Conservation (phyloP, 2,113 vertebrate genomes). For the Leptocoma aspasia region DNA sequence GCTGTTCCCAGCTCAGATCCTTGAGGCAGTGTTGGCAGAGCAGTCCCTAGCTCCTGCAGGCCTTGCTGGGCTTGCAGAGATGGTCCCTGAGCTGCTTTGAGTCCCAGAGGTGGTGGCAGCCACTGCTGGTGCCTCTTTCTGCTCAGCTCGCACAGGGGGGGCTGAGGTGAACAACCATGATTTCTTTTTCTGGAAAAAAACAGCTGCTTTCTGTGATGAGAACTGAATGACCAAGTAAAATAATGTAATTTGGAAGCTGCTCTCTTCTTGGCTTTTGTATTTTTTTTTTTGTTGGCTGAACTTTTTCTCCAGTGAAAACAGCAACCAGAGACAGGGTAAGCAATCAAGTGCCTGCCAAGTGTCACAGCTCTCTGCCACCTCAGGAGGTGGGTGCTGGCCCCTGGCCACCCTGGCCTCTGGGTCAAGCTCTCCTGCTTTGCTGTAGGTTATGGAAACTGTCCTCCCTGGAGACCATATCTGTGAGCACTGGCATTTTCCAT, state of each 20-base stretch:
- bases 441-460: slow-evolving; percentile 33
- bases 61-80: background rate
- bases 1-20: background rate
- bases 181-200: background rate
- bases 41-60: background rate
- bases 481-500: slow-evolving; percentile 39
- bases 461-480: slow-evolving; percentile 45
- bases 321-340: background rate
- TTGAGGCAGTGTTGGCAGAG: background rate
- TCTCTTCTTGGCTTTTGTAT: background rate
- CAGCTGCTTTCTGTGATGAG: background rate
- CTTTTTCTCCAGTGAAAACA: background rate
- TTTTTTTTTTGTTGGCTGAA: background rate
- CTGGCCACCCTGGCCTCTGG: background rate
- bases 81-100: background rate
- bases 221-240: background rate
- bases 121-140: background rate
- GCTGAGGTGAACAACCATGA: background rate
- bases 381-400: background rate
- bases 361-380: background rate
- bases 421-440: background rate
- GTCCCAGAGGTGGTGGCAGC: background rate
- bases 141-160: background rate
- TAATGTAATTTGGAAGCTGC: background rate
- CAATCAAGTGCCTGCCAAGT: background rate